Evolutionary conservation across 2,113 vertebrate genomes (phyloP).

Genomic region (Upupa epops): DNA sequence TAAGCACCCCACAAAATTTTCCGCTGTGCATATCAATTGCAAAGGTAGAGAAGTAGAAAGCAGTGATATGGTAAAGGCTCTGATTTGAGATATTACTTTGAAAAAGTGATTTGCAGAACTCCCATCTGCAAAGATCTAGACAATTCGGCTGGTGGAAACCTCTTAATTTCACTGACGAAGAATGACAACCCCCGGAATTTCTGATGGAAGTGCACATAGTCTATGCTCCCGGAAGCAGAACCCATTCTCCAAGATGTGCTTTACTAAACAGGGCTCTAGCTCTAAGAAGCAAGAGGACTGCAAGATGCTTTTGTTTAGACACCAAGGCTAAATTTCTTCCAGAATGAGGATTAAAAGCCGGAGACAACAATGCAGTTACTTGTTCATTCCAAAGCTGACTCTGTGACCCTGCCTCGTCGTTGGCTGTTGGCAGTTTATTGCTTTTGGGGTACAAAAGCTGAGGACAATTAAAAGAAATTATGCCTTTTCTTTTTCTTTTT

Average conservation of each 20-base stretch:
- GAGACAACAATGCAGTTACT: slow-evolving; percentile 10
- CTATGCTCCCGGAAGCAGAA: slow-evolving; percentile 31
- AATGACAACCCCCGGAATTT: slow-evolving; percentile 19
- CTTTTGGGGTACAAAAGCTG: background rate
- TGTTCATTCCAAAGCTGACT: background rate
- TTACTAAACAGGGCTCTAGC: background rate
- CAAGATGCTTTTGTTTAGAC: slow-evolving; percentile 52
- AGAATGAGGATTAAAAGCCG: background rate
- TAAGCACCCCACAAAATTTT: slow-evolving; percentile 68
- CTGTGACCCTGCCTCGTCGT: background rate
- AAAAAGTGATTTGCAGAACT: slow-evolving; percentile 15
- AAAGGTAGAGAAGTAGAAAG: slow-evolving; percentile 65
- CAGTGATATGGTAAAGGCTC: slow-evolving; percentile 67
- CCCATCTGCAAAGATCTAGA: background rate
- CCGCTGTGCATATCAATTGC: slow-evolving; percentile 20
- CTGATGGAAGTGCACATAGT: slow-evolving; percentile 63
- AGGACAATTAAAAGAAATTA: background rate
- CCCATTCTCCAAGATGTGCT: background rate
- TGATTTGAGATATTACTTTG: slow-evolving; percentile 15
- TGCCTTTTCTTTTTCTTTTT: background rate
- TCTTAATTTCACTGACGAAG: slow-evolving; percentile 34
- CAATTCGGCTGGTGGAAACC: slow-evolving; percentile 34
- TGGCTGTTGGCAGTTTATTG: background rate
- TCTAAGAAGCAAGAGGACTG: slow-evolving; percentile 25
- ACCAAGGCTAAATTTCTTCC: background rate